These are phyloP conservation scores for Acrobeloides nanus DNA, from an alignment of 2,888 invertebrate genomes.

Conservation along the genomic window DNA sequence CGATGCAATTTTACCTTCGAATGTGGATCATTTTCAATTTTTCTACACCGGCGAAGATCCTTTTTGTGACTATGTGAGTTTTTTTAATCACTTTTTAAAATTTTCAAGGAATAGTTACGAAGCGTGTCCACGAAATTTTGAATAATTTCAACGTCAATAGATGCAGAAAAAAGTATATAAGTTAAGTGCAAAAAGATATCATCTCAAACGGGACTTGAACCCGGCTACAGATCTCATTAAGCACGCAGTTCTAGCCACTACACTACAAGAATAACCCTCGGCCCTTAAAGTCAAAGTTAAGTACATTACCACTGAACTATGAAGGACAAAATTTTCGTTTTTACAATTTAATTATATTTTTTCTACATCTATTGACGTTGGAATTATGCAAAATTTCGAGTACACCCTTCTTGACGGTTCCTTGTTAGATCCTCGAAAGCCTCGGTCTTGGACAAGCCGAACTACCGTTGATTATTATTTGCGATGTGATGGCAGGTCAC, in stretches of 20 bases:
- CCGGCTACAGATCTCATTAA: too few species aligned
- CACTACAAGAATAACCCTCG: too few species aligned
- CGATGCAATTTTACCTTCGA: conserved; percentile 14
- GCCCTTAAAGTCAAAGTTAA: too few species aligned
- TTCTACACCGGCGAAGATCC: conserved; percentile 43
- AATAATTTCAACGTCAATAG: too few species aligned
- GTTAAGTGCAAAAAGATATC: too few species aligned
- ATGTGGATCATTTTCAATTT: conserved; percentile 32
- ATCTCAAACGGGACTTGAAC: too few species aligned
- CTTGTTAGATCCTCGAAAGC: conserved; percentile 36
- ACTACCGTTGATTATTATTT: conserved; percentile 35
- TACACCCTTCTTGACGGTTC: conserved; percentile 5
- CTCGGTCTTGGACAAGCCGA: conserved; percentile 35
- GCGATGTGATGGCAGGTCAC: conserved; percentile 35
- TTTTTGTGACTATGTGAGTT: conserved; percentile 38
- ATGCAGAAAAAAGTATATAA: too few species aligned
- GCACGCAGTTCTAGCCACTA: too few species aligned
- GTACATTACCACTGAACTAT: too few species aligned
- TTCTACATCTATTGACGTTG: not conserved
- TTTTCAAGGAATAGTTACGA: not conserved
- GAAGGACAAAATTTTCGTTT: too few species aligned
- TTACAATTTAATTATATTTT: not conserved
- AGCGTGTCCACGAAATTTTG: too few species aligned
- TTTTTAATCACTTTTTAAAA: not conserved
- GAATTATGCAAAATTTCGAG: too few species aligned